Percentiles rank a stretch among this genome's conserved stretches.
Conservation (phyloP, 2,113 vertebrate genomes). For the Corapipo altera region DNA sequence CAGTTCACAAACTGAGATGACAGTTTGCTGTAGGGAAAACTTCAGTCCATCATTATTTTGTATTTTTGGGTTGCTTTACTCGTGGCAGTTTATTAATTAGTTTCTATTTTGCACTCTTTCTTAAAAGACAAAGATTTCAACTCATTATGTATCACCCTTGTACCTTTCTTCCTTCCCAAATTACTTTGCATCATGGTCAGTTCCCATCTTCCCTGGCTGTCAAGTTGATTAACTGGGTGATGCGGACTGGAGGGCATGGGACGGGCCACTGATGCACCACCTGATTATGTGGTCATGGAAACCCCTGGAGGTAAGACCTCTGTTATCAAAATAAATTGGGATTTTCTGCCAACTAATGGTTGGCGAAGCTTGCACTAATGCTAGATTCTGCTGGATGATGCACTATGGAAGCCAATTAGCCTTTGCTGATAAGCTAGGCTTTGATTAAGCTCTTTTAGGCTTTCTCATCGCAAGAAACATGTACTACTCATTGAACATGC, state of each 20-base stretch:
- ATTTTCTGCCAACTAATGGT: conserved; percentile 75
- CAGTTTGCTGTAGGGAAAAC: conserved; percentile 37
- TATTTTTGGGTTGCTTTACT: conserved; percentile 9
- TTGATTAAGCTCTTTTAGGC: conserved; percentile 54
- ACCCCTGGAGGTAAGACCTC: conserved; percentile 56
- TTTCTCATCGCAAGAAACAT: conserved; percentile 1
- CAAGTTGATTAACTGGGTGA: conserved; percentile 62
- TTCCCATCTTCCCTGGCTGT: conserved; percentile 19
- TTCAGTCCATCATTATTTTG: conserved; percentile 50
- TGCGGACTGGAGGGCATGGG: conserved; percentile 58
- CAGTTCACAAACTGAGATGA: conserved; percentile 27
- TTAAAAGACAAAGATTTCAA: not conserved
- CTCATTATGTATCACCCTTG: not conserved
- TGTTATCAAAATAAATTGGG: conserved; percentile 76
- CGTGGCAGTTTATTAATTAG: conserved; percentile 42
- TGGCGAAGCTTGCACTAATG: conserved; percentile 65
- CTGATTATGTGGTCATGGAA: conserved; percentile 75
- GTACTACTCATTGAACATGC: conserved; percentile 44
- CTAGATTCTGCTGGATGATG: conserved; percentile 49
- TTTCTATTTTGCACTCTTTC: not conserved
- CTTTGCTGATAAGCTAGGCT: conserved; percentile 54
- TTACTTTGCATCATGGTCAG: not conserved
- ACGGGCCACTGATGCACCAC: conserved; percentile 58
- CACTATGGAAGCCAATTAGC: conserved; percentile 46
- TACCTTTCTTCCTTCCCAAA: conserved; percentile 16